These are phyloP conservation scores for Regulus satrapa DNA, from an alignment of 2,113 vertebrate species.

Conservation along the genomic window DNA sequence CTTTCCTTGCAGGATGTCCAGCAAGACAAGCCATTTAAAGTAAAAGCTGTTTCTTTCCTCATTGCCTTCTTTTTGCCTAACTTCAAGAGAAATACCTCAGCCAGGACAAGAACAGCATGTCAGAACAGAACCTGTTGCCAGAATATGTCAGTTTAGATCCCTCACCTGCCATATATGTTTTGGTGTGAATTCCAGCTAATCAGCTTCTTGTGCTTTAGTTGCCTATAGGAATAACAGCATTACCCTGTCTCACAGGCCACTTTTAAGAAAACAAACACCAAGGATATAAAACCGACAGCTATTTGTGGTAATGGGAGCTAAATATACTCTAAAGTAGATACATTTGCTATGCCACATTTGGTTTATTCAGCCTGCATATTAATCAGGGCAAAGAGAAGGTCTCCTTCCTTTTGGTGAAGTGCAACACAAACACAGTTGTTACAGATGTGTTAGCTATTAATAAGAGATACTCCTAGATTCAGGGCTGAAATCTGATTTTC, in stretches of 20 bases:
- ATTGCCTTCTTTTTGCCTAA: not conserved
- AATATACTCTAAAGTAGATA: not conserved
- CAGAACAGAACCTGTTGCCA: not conserved
- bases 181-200: not conserved
- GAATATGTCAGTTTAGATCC: not conserved
- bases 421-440: not conserved
- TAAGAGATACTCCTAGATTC: not conserved
- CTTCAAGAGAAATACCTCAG: not conserved
- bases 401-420: not conserved
- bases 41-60: not conserved
- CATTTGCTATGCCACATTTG: not conserved
- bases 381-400: not conserved
- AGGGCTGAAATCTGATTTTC: slow-evolving; percentile 19
- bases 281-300: not conserved
- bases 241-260: not conserved
- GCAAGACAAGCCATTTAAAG: not conserved
- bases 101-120: not conserved
- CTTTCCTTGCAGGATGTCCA: not conserved
- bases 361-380: not conserved
- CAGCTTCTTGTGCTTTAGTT: not conserved
- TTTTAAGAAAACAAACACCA: not conserved
- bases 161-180: not conserved
- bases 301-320: not conserved
- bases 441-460: not conserved
- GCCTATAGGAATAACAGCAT: not conserved